Evolutionary conservation across 1,140 invertebrate genomes (phyloP).

Genomic region (Triops cancriformis): DNA sequence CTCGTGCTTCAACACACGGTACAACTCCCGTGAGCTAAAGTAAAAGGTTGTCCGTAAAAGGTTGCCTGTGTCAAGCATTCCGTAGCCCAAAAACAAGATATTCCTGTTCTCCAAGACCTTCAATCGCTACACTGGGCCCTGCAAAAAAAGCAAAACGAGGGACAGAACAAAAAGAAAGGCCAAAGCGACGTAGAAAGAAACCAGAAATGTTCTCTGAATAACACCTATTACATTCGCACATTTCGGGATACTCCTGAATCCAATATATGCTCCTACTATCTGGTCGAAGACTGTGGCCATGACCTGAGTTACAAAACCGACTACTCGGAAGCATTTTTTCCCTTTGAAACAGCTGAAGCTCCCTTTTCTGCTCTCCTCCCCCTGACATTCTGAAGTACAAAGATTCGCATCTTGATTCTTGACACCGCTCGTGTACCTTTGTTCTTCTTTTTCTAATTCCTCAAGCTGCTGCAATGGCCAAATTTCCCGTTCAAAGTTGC

Average conservation of each 20-base stretch:
- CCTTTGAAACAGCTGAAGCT: not conserved
- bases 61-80: conserved; percentile 7
- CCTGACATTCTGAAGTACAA: too few species aligned
- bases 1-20: not conserved
- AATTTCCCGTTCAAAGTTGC: not conserved
- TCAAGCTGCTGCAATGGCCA: not conserved
- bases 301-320: not conserved
- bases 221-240: too few species aligned
- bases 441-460: not conserved
- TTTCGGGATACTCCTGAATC: too few species aligned
- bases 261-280: too few species aligned
- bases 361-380: too few species aligned
- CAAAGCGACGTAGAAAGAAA: not conserved
- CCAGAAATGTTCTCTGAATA: too few species aligned
- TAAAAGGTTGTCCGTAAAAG: not conserved
- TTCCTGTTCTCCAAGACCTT: not conserved
- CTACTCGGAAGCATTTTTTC: not conserved
- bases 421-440: too few species aligned
- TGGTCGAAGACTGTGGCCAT: not conserved
- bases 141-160: not conserved
- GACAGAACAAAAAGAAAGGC: not conserved
- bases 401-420: too few species aligned
- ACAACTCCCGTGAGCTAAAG: too few species aligned
- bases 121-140: not conserved
- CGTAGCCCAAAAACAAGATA: not conserved